A percentile compares a stretch with the other conserved stretches of the same genome.
These are phyloP conservation scores for Campylomormyrus numenius DNA, from an alignment of 2,113 vertebrate genomes.

Conservation along the genomic window DNA sequence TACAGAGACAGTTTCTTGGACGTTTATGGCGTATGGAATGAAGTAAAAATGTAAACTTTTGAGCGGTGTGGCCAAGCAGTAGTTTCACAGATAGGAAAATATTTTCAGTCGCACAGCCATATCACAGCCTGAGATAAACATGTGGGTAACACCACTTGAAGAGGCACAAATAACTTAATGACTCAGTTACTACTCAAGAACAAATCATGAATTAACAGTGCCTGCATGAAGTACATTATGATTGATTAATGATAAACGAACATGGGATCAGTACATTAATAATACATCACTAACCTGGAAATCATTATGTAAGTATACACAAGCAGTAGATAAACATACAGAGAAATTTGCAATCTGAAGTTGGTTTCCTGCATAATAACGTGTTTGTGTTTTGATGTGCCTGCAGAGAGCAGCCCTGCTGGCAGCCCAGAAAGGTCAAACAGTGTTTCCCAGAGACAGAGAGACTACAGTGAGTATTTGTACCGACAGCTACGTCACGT, in stretches of 20 bases:
- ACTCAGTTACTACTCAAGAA: background rate
- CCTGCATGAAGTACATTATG: background rate
- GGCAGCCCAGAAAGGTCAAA: conserved; percentile 45
- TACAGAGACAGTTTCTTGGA: background rate
- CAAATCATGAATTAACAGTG: background rate
- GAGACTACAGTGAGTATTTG: conserved; percentile 64
- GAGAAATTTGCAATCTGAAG: background rate
- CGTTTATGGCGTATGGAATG: background rate
- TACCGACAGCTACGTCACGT: conserved; percentile 73
- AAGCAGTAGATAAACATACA: background rate
- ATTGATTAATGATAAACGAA: background rate
- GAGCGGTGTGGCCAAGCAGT: background rate
- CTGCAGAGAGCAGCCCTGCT: conserved; percentile 47
- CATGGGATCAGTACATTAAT: background rate
- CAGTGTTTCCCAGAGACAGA: conserved; percentile 52
- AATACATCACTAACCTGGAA: background rate
- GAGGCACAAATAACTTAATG: background rate
- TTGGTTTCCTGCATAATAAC: background rate
- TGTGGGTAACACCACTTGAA: background rate
- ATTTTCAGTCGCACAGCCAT: background rate
- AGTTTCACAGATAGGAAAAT: background rate
- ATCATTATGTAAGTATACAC: background rate
- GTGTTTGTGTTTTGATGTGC: conserved; percentile 6
- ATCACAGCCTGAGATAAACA: background rate
- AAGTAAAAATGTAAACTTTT: background rate